A percentile compares a stretch with the other conserved stretches of the same genome.
These are phyloP conservation scores for Sicus ferrugineus DNA, from an alignment of 2,888 invertebrate genomes.

Conservation along the genomic window DNA sequence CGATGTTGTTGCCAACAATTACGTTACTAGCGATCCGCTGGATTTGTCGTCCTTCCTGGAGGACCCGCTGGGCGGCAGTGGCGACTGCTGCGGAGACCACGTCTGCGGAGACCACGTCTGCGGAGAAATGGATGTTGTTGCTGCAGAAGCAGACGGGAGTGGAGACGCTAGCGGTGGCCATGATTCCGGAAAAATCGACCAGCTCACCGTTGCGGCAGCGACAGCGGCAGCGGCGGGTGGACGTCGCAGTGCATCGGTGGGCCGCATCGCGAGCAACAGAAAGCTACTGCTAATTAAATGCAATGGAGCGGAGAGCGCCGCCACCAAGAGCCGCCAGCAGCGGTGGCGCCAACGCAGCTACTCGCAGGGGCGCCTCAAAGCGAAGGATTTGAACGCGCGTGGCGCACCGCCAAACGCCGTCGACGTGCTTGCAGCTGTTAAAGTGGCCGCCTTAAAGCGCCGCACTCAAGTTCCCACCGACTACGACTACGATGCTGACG, in stretches of 20 bases:
- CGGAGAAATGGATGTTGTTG: too few species aligned
- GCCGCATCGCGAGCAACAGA: constrained; percentile 13
- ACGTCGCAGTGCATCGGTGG: constrained; percentile 12
- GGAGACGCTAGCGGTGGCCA: too few species aligned
- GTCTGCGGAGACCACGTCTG: neutral
- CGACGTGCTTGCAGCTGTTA: neutral
- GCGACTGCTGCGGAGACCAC: neutral
- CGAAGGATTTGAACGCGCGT: constrained; percentile 1
- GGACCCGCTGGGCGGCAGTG: constrained; percentile 26
- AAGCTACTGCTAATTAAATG: too few species aligned
- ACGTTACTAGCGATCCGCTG: constrained; percentile 39
- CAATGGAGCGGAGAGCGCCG: neutral
- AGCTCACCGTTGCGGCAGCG: neutral
- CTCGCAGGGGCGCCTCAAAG: constrained; percentile 33
- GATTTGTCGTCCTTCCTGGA: constrained; percentile 22
- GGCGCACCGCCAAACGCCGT: neutral
- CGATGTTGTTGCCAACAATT: constrained; percentile 42
- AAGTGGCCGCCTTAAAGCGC: too few species aligned
- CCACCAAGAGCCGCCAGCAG: constrained; percentile 11
- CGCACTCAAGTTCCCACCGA: constrained; percentile 22
- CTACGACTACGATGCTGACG: constrained; percentile 23
- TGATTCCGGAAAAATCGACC: neutral
- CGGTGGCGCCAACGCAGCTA: constrained; percentile 36
- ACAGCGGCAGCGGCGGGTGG: neutral
- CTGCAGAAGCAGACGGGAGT: constrained; percentile 12